Base-by-base conservation (phyloP, 2,797 vertebrate genomes). In the Myiotriccus ornatus region DNA sequence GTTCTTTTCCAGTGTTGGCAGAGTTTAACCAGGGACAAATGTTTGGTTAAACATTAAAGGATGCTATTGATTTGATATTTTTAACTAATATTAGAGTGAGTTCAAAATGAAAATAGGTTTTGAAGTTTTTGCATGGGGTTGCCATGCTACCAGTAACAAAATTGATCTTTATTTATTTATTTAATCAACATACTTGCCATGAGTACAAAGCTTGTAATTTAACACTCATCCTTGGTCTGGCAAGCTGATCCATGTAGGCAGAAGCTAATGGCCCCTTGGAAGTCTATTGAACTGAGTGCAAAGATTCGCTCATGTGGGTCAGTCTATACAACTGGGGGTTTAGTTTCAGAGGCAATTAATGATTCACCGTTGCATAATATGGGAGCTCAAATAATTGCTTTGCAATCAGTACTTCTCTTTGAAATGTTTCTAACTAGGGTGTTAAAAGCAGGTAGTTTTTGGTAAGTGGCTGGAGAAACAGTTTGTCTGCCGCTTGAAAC, bases 1-100 rank as follows among this genome's bases (percentile, higher is more conserved):
- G 16, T 95, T 94, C 67, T 73, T 95, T 96, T 97, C 94, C 90
- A 96, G 73, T 56, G 84, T 87, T 95, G 84, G 77, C 86, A 76
- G 79, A 96, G 93, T 94, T 95, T 92, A 94, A 68, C 62, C 87
- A 94, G 88, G 79, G 62, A 93, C 53, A 74, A 96, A 41, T 32
- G 11, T 90, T 96, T 74, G 55, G 85, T 94, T 94, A 79, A 95
- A 89, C 67, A 69, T 91, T 94, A 85, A 92, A 90, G 70, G 16
- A 50, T 94, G 35, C 59, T 93, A 71, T 74, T 87, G 74, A 79
- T 94, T 77, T 74, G 49, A 47, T 95, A 53, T 93, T 88, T 91
- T 83, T 5, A 70, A 79, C 52, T 87, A 89, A 50, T 87, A 68
- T 34, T 77, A 64, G 84, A 74, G 12, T 10, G 46, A 75, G 5